Conservation (phyloP, 2,113 vertebrate species). For the Labeo rohita region DNA sequence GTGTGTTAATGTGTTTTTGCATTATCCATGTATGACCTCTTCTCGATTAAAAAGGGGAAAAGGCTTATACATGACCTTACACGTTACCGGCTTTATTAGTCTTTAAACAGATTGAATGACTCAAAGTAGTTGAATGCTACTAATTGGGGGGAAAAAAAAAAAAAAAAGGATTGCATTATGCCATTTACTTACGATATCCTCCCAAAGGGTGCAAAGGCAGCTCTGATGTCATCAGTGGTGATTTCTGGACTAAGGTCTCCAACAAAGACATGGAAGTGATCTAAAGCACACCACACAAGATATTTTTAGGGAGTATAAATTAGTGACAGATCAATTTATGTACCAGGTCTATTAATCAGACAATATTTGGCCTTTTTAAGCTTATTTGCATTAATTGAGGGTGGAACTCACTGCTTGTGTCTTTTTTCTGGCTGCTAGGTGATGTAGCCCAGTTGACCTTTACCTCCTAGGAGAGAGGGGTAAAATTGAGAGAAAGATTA, state of each 20-base stretch:
- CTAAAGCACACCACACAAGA: slow-evolving; percentile 64
- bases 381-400: neutral
- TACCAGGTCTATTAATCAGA: neutral
- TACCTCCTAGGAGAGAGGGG: slow-evolving; percentile 85
- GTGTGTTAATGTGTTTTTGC: neutral
- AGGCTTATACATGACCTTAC: neutral
- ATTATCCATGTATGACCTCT: neutral
- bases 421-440: slow-evolving; percentile 99
- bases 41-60: neutral
- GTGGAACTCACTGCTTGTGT: slow-evolving; percentile 93
- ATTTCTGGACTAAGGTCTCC: slow-evolving; percentile 99
- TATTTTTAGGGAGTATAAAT: neutral
- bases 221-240: slow-evolving; percentile 97
- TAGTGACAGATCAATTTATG: neutral
- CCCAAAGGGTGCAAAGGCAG: slow-evolving; percentile 95
- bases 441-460: slow-evolving; percentile 99
- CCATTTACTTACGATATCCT: slow-evolving; percentile 94
- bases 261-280: slow-evolving; percentile 99
- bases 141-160: neutral
- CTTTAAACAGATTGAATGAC: neutral
- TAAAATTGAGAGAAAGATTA: slow-evolving; percentile 58
- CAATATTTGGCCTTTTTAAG: neutral
- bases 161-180: neutral
- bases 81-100: neutral
- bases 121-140: neutral